Evolutionary conservation across 37 sponge, comb jelly and placozoan species (phyloP).

Genomic region (Mnemiopsis leidyi): DNA sequence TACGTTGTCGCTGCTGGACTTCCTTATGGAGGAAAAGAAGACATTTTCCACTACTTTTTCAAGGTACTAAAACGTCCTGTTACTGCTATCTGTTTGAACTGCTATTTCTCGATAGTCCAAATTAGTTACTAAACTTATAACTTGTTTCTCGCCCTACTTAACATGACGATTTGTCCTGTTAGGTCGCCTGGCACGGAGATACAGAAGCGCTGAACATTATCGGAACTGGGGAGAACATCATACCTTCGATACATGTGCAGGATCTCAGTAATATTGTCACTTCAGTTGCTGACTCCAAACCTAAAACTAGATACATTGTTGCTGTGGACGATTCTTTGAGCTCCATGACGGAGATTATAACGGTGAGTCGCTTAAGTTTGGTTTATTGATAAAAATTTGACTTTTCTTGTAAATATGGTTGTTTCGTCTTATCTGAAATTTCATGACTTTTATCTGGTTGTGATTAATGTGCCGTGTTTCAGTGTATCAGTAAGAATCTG

Average conservation of each 20-base stretch:
- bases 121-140: too few species aligned
- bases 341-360: conserved; percentile 84
- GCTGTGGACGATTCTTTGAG: conserved; percentile 85
- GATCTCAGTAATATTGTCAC: conserved; percentile 81
- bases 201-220: conserved; percentile 71
- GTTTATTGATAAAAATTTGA: too few species aligned
- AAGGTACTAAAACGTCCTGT: conserved; percentile 65
- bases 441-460: too few species aligned
- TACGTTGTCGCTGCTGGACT: conserved; percentile 90
- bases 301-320: conserved; percentile 80
- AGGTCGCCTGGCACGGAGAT: conserved; percentile 84
- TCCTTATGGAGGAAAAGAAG: conserved; percentile 84
- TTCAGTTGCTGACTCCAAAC: conserved; percentile 76
- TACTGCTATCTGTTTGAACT: background rate
- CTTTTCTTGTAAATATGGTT: too few species aligned
- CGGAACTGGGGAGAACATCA: conserved; percentile 86
- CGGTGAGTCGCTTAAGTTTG: conserved; percentile 67
- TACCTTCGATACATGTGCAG: conserved; percentile 88
- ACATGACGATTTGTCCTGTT: background rate
- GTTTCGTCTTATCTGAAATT: too few species aligned
- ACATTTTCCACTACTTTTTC: conserved; percentile 86
- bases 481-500: conserved; percentile 77
- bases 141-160: background rate
- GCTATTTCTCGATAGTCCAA: too few species aligned
- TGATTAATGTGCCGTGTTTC: background rate